Percentiles rank a stretch among this genome's conserved stretches.
Conservation (phyloP, 2,113 vertebrate species). For the Pelecanus crispus region DNA sequence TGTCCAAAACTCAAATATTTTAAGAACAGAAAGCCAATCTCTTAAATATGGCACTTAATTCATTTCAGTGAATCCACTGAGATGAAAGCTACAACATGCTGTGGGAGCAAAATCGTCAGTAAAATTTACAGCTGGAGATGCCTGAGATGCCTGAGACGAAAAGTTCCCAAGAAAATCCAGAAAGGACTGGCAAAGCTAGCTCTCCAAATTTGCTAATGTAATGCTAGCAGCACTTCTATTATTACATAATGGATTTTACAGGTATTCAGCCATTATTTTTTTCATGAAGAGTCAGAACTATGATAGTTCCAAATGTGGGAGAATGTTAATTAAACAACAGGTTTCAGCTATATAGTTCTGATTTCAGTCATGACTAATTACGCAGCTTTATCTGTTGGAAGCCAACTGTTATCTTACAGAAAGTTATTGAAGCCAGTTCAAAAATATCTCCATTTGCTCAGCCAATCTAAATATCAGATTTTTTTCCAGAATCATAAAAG, state of each 20-base stretch:
- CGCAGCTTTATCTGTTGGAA: background rate
- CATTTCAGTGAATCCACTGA: background rate
- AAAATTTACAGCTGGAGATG: background rate
- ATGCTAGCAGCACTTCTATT: background rate
- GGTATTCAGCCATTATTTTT: background rate
- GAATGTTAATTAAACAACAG: background rate
- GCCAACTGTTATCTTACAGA: constrained; percentile 9
- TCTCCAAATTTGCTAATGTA: background rate
- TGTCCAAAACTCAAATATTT: background rate
- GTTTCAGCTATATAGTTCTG: background rate
- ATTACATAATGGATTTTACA: background rate
- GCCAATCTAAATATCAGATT: background rate
- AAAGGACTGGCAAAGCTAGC: background rate
- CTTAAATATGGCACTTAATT: background rate
- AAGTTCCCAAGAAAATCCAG: constrained; percentile 20
- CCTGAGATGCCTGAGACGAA: background rate
- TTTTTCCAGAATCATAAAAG: background rate
- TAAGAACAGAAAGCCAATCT: background rate
- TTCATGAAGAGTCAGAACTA: background rate
- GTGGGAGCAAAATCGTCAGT: background rate
- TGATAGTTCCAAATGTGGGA: background rate
- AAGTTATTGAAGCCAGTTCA: background rate
- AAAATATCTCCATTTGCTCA: constrained; percentile 6
- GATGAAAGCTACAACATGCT: background rate
- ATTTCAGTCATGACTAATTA: constrained; percentile 12